A percentile compares a stretch with the other conserved stretches of the same genome.
These are phyloP conservation scores for Lacanobia wlatinum DNA, from an alignment of 2,888 invertebrate species.

Conservation along the genomic window DNA sequence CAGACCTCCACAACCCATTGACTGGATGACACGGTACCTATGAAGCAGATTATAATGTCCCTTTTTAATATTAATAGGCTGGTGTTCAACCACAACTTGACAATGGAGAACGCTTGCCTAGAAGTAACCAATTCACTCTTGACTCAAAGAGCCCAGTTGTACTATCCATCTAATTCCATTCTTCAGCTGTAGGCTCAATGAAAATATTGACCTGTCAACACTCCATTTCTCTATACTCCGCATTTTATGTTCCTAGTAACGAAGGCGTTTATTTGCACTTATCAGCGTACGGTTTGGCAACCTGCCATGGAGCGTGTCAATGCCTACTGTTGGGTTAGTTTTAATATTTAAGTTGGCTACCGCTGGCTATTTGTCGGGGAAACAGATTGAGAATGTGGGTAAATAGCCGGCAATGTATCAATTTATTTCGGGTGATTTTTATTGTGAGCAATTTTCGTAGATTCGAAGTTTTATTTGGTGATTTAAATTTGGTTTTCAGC, in stretches of 20 bases:
- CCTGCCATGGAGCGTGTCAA: conserved; percentile 58
- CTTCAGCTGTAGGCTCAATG: too few relatives aligned
- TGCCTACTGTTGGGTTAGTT: conserved; percentile 49
- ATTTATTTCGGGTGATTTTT: conserved; percentile 39
- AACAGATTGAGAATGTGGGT: conserved; percentile 22
- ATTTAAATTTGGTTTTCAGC: neutral
- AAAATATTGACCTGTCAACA: neutral
- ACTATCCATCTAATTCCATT: too few relatives aligned
- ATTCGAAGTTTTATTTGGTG: neutral
- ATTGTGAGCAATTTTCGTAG: neutral
- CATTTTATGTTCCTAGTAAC: conserved; percentile 36
- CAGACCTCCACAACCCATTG: too few relatives aligned
- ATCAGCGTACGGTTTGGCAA: conserved; percentile 59
- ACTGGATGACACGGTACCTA: too few relatives aligned
- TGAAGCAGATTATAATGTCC: too few relatives aligned
- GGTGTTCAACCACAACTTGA: too few relatives aligned
- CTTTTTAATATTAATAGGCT: too few relatives aligned
- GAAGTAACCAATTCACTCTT: too few relatives aligned
- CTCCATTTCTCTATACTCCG: conserved; percentile 11
- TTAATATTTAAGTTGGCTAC: conserved; percentile 61
- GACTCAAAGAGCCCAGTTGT: too few relatives aligned
- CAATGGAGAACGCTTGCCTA: too few relatives aligned
- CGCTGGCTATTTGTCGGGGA: conserved; percentile 33
- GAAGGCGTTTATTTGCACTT: conserved; percentile 62
- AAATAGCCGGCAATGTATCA: conserved; percentile 42